phyloP scores from a whole-genome alignment of 2,797 vertebrate species.

The Oryzias sinensis region DNA sequence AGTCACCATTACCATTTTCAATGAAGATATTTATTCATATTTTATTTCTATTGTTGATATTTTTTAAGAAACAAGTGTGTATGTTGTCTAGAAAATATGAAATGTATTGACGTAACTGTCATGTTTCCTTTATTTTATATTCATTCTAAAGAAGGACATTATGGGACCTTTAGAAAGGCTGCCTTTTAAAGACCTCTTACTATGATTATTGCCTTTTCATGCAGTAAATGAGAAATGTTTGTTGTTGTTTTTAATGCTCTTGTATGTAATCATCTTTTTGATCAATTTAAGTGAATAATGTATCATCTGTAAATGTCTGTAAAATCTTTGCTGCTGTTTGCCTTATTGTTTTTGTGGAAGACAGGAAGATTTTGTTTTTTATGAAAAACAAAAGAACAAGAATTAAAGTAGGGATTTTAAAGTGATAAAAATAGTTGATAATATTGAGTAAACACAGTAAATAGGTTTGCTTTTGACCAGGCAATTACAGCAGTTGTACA shows the following conservation, averaged over 20 bases:
- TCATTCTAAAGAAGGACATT: constrained; percentile 5
- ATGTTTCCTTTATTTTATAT: constrained; percentile 4
- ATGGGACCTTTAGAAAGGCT: background rate
- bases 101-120: constrained; percentile 21
- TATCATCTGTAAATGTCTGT: background rate
- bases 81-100: constrained; percentile 25
- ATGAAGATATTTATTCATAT: constrained; percentile 41
- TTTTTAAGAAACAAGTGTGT: constrained; percentile 11
- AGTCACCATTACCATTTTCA: constrained; percentile 11
- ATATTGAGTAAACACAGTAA: constrained; percentile 12
- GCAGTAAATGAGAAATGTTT: background rate
- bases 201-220: constrained; percentile 7
- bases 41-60: constrained; percentile 14
- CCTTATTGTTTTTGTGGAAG: constrained; percentile 8
- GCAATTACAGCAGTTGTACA: constrained; percentile 33
- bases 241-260: background rate
- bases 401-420: constrained; percentile 1
- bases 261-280: constrained; percentile 5
- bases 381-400: background rate
- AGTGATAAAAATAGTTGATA: constrained; percentile 6
- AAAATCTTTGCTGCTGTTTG: constrained; percentile 5
- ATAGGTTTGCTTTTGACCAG: constrained; percentile 1
- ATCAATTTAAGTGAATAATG: background rate
- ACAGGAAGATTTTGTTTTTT: background rate
- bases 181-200: constrained; percentile 7